These are phyloP conservation scores for Cylas formicarius DNA, from an alignment of 1,140 invertebrate species.

Conservation along the genomic window DNA sequence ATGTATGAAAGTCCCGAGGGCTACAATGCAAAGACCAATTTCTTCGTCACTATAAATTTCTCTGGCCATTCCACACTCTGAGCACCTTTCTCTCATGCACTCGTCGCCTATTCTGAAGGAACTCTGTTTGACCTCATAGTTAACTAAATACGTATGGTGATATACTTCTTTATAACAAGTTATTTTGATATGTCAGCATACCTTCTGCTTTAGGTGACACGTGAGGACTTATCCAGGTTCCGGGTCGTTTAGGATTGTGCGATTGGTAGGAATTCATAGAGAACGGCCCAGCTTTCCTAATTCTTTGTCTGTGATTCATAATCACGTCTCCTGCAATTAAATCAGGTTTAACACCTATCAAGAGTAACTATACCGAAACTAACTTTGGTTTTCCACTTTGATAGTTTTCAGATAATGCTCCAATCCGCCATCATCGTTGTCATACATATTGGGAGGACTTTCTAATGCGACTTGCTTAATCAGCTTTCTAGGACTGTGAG, in stretches of 20 bases:
- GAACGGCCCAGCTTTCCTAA: conserved; percentile 44
- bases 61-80: conserved; percentile 72
- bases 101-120: conserved; percentile 63
- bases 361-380: conserved; percentile 6
- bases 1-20: conserved; percentile 92
- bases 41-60: conserved; percentile 98
- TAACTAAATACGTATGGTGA: conserved; percentile 12
- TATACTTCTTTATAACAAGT: conserved; percentile 1
- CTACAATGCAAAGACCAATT: conserved; percentile 87
- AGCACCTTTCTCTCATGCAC: conserved; percentile 61
- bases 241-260: conserved; percentile 42
- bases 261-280: conserved; percentile 42
- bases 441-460: conserved; percentile 49
- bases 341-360: conserved; percentile 1
- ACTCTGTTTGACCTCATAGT: conserved; percentile 51
- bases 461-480: conserved; percentile 61
- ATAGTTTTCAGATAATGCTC: conserved; percentile 29
- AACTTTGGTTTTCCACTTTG: conserved; percentile 36
- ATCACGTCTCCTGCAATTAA: conserved; percentile 28
- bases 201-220: conserved; percentile 31
- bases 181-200: conserved; percentile 5
- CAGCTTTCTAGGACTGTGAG: conserved; percentile 53
- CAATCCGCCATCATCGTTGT: conserved; percentile 29
- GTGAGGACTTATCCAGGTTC: conserved; percentile 37
- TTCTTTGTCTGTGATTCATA: conserved; percentile 40